phyloP scores from a whole-genome alignment of 2,888 invertebrate species.

The Pollenia amentaria region DNA sequence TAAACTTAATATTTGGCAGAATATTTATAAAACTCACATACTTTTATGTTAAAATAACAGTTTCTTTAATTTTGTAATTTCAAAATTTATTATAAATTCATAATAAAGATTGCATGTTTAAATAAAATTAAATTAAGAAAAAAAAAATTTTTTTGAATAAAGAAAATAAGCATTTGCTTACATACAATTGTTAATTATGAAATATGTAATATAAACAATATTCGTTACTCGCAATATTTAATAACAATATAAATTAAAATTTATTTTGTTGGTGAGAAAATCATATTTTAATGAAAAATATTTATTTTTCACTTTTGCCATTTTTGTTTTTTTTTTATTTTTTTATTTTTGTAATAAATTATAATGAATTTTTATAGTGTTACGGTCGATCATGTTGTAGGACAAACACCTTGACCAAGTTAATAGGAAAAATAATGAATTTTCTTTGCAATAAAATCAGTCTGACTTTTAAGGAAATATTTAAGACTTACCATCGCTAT shows the following conservation, averaged over 20 bases:
- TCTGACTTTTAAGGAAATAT: not conserved
- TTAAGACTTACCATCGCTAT: slow-evolving; percentile 34
- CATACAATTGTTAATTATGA: slow-evolving; percentile 47
- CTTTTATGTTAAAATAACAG: not conserved
- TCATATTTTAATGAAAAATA: slow-evolving; percentile 10
- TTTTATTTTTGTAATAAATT: not conserved
- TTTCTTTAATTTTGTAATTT: slow-evolving; percentile 22
- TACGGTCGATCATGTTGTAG: slow-evolving; percentile 58
- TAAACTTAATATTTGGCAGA: not conserved
- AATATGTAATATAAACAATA: slow-evolving; percentile 38
- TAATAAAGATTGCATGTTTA: slow-evolving; percentile 54
- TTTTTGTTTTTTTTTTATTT: not conserved
- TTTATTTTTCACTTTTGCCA: not conserved
- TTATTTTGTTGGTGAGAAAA: slow-evolving; percentile 42
- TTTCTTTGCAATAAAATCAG: too few species aligned
- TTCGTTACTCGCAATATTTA: slow-evolving; percentile 39
- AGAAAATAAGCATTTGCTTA: slow-evolving; percentile 40
- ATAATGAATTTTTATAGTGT: slow-evolving; percentile 20
- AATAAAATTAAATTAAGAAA: slow-evolving; percentile 38
- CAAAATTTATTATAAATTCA: slow-evolving; percentile 26
- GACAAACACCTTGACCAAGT: slow-evolving; percentile 52
- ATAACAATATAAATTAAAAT: slow-evolving; percentile 38
- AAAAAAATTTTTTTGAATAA: slow-evolving; percentile 7
- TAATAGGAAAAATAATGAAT: not conserved
- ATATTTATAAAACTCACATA: not conserved